Conservation (phyloP, 1,140 invertebrate genomes). For the Drosophila miranda region DNA sequence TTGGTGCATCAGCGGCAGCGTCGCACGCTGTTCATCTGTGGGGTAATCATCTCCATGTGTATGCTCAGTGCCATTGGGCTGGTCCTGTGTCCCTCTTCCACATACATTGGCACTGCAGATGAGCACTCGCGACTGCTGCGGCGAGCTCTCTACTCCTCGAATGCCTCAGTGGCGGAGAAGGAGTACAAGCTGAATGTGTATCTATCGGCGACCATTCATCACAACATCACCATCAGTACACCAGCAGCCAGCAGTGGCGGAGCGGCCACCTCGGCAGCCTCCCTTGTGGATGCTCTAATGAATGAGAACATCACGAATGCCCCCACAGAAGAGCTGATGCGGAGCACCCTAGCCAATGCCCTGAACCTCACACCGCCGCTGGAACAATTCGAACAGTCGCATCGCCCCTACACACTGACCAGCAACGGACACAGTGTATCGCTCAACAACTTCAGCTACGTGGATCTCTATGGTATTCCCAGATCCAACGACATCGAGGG, state of each 20-base stretch:
- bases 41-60: constrained; percentile 91
- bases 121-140: constrained; percentile 11
- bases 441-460: constrained; percentile 27
- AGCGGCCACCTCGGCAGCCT: constrained; percentile 19
- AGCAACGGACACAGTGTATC: constrained; percentile 23
- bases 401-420: constrained; percentile 41
- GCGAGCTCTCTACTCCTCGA: constrained; percentile 21
- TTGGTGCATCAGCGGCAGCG: constrained; percentile 88
- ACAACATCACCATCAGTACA: constrained; percentile 81
- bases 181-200: constrained; percentile 79
- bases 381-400: constrained; percentile 59
- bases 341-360: constrained; percentile 61
- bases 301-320: constrained; percentile 56
- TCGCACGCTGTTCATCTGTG: constrained; percentile 90
- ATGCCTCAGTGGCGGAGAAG: constrained; percentile 36
- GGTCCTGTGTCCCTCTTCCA: constrained; percentile 62
- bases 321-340: constrained; percentile 57
- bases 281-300: constrained; percentile 48
- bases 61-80: constrained; percentile 84
- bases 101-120: constrained; percentile 53
- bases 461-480: constrained; percentile 17
- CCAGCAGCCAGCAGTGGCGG: constrained; percentile 30
- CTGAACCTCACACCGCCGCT: constrained; percentile 46
- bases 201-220: constrained; percentile 81
- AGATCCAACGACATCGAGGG: constrained; percentile 3